Evolutionary conservation across 2,797 vertebrate genomes (phyloP), one percentile per base, ranked within the genome.

Genomic region (Gadopsis bispinosus): DNA sequence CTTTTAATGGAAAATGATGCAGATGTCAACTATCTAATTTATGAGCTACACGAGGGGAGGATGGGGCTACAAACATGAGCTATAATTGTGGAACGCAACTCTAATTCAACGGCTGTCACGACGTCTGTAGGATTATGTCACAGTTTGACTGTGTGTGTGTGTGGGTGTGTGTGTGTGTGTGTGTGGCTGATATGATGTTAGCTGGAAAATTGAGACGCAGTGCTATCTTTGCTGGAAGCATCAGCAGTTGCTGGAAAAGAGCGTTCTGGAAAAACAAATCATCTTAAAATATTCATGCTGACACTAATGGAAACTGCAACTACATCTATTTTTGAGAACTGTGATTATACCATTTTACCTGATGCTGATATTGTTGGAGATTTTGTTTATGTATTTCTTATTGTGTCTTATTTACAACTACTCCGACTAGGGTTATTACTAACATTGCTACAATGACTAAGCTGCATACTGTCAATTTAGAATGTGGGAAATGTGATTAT

Each of bases 1-100:
- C 43, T 72, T 22, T 50, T 84, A 87, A 90, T 89, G 72, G 84
- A 91, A 89, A 89, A 85, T 86, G 89, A 94, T 86, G 88, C 59
- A 80, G 60, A 92, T 73, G 88, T 89, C 87, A 83, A 85, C 73
- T 45, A 79, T 83, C 56, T 87, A 83, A 92, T 91, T 87, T 88
- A 90, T 79, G 83, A 85, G 73, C 69, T 81, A 78, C 33, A 74
- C 1, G 11, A 80, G 39, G 29, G 37, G 13, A 37, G 53, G 63
- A 33, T 7, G 41, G 37, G 56, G 29, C 10, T 4, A 53, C 51
- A 66, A 87, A 69, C 47, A 69, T 60, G 48, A 77, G 63, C 67
- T 73, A 33, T 88, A 86, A 91, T 89, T 88, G 62, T 79, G 77
- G 61, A 88, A 81, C 39, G 67, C 48, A 75, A 60, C 48, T 84